phyloP scores from a whole-genome alignment of 2,797 vertebrate genomes.

The Chaetodon trifasciatus region DNA sequence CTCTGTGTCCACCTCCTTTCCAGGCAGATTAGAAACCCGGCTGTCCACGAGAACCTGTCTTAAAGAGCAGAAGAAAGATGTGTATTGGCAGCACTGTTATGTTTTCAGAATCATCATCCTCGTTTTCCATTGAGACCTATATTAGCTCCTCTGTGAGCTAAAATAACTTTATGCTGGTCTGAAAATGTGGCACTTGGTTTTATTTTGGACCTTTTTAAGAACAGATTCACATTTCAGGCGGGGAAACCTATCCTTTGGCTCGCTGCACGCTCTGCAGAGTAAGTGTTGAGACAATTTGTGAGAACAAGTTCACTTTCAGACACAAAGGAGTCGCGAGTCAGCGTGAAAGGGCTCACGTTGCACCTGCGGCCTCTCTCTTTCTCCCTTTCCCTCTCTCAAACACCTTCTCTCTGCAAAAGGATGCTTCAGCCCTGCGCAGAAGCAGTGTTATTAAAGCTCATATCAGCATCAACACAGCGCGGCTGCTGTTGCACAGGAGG shows the following conservation, averaged over 20 bases:
- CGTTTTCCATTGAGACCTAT: neutral
- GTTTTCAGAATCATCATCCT: constrained; percentile 12
- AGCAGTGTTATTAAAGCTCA: neutral
- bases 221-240: neutral
- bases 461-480: neutral
- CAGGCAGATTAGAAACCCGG: constrained; percentile 59
- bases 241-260: constrained; percentile 16
- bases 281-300: constrained; percentile 68
- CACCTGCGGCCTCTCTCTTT: constrained; percentile 36
- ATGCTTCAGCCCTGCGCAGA: neutral
- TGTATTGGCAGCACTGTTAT: constrained; percentile 9
- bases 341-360: constrained; percentile 64
- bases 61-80: constrained; percentile 27
- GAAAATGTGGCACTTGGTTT: neutral
- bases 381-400: constrained; percentile 16
- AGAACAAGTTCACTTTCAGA: constrained; percentile 67
- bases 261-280: neutral
- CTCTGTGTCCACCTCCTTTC: constrained; percentile 41
- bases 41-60: constrained; percentile 44
- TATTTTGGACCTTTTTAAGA: neutral
- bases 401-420: constrained; percentile 1
- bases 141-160: constrained; percentile 13
- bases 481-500: neutral
- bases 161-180: neutral
- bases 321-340: constrained; percentile 48